phyloP scores from a whole-genome alignment of 2,888 invertebrate genomes.

The Phorcus lineatus region DNA sequence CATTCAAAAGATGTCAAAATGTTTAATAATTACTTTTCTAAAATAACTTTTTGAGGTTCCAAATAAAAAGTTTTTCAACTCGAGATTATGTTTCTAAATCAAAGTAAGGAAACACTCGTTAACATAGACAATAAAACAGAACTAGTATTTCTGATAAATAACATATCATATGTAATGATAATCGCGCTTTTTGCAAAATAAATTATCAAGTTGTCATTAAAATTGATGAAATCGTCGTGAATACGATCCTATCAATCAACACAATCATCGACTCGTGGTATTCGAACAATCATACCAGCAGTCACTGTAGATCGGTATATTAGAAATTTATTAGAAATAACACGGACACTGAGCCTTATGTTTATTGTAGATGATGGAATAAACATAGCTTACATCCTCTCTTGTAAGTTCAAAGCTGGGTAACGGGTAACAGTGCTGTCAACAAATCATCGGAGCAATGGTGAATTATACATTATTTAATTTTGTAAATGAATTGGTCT shows the following conservation, averaged over 20 bases:
- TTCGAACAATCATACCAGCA: not conserved
- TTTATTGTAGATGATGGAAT: not conserved
- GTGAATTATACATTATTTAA: constrained; percentile 9
- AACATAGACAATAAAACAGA: not conserved
- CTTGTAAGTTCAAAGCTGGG: not conserved
- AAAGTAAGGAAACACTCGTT: not conserved
- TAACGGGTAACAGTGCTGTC: not conserved
- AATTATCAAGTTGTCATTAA: not conserved
- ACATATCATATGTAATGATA: not conserved
- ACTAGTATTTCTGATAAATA: not conserved
- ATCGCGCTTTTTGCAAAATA: not conserved
- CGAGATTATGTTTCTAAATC: too few species aligned
- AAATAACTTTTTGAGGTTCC: too few species aligned
- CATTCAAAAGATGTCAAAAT: too few species aligned
- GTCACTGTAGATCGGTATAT: not conserved
- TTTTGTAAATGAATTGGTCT: constrained; percentile 5
- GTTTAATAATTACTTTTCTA: too few species aligned
- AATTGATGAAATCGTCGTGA: not conserved
- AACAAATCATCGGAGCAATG: not conserved
- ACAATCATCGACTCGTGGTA: not conserved
- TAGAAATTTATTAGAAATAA: constrained; percentile 13
- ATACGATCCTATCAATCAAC: not conserved
- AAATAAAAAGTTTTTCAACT: too few species aligned
- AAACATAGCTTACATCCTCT: not conserved
- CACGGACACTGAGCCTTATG: not conserved